Percentiles rank a stretch among this genome's conserved stretches.
phyloP scores from a whole-genome alignment of 2,113 vertebrate species.

The Willisornis vidua region DNA sequence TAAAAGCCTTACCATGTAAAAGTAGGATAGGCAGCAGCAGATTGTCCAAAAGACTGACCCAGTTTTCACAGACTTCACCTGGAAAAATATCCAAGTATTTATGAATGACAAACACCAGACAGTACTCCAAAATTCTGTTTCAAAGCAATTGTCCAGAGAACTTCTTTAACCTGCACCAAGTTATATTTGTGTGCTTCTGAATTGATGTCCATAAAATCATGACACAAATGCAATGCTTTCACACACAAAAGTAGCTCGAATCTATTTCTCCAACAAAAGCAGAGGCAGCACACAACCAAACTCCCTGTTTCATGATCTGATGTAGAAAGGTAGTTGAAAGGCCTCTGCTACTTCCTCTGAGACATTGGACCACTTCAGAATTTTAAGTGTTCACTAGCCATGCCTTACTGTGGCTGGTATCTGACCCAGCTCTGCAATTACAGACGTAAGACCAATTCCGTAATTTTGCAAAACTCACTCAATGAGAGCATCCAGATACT shows the following conservation, averaged over 20 bases:
- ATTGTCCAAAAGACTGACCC: conserved; percentile 97
- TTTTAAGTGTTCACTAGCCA: background rate
- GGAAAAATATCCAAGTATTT: conserved; percentile 20
- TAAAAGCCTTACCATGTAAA: conserved; percentile 91
- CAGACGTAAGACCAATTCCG: background rate
- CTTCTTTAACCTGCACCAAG: background rate
- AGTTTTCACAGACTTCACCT: conserved; percentile 98
- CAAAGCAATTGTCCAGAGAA: background rate
- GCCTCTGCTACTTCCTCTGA: background rate
- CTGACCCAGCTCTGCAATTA: background rate
- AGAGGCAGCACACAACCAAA: background rate
- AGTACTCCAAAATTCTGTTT: background rate
- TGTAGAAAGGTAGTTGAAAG: background rate
- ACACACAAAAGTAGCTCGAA: background rate
- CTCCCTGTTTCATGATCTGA: background rate
- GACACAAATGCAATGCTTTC: background rate
- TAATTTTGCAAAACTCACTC: background rate
- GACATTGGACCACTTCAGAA: background rate
- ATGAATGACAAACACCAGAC: background rate
- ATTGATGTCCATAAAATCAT: background rate
- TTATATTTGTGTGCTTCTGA: background rate
- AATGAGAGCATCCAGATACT: background rate
- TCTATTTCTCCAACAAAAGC: background rate
- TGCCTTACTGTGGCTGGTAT: background rate
- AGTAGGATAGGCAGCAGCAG: conserved; percentile 95